These are phyloP conservation scores for Motacilla tschutschensis DNA, from an alignment of 2,113 vertebrate species.

Conservation along the genomic window DNA sequence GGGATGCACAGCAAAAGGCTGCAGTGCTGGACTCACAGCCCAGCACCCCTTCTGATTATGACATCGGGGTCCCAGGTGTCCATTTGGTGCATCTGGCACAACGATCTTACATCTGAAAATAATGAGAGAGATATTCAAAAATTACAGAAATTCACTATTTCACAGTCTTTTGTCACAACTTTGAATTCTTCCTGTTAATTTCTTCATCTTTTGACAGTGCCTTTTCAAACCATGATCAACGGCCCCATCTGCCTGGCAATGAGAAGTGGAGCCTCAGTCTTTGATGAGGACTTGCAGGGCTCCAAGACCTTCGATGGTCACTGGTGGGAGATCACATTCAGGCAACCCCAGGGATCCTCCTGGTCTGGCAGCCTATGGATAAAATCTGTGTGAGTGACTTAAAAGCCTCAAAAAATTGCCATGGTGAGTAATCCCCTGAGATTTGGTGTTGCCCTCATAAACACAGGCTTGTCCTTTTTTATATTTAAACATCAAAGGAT, in stretches of 20 bases:
- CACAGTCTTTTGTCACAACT: neutral
- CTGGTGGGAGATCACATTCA: neutral
- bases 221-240: neutral
- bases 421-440: neutral
- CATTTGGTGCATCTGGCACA: neutral
- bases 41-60: neutral
- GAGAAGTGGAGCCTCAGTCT: neutral
- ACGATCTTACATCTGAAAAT: neutral
- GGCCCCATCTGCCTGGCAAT: neutral
- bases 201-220: neutral
- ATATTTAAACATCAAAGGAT: slow-evolving; percentile 4
- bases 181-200: neutral
- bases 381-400: neutral
- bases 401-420: neutral
- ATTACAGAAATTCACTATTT: neutral
- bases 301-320: neutral
- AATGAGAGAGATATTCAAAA: neutral
- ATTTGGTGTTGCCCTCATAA: neutral
- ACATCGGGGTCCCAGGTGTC: fast-evolving
- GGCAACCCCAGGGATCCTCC: neutral
- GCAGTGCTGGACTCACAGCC: neutral
- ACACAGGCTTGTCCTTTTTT: neutral
- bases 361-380: neutral
- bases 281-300: neutral
- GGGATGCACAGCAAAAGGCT: neutral